phyloP scores from a whole-genome alignment of 2,797 vertebrate species.

The Sylvilagus floridanus region DNA sequence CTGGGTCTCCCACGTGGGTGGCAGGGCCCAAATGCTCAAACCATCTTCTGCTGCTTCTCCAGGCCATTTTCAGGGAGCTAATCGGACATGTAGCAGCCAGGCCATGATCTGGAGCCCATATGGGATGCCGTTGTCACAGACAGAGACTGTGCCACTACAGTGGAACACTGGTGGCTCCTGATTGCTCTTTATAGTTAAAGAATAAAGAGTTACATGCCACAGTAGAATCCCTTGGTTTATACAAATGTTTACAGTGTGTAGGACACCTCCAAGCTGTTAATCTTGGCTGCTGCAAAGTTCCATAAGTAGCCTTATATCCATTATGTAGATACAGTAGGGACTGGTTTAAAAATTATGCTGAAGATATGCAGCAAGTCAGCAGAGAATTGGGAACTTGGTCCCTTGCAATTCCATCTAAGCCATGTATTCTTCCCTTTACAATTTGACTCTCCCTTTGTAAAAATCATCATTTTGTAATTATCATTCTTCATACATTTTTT shows the following conservation, averaged over 20 bases:
- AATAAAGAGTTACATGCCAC: not conserved
- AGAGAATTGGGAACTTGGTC: not conserved
- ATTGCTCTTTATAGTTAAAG: not conserved
- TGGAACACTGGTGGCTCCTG: not conserved
- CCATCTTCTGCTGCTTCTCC: too few species aligned
- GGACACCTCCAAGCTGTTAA: not conserved
- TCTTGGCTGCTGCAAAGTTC: too few species aligned
- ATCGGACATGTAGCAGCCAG: too few species aligned
- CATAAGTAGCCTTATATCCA: not conserved
- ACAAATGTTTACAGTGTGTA: not conserved
- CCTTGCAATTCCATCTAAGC: not conserved
- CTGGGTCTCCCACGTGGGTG: too few species aligned
- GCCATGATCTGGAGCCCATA: too few species aligned
- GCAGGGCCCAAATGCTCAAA: too few species aligned
- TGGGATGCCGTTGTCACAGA: too few species aligned
- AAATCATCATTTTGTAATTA: not conserved
- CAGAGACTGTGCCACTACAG: too few species aligned
- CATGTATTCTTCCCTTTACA: not conserved
- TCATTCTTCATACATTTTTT: not conserved
- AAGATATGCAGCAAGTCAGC: not conserved
- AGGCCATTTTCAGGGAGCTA: too few species aligned
- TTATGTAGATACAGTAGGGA: not conserved
- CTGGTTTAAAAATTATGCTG: not conserved
- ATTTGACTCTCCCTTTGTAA: not conserved
- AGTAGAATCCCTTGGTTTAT: not conserved